Base-by-base conservation (phyloP, 2,888 invertebrate species). In the Myopa testacea region DNA sequence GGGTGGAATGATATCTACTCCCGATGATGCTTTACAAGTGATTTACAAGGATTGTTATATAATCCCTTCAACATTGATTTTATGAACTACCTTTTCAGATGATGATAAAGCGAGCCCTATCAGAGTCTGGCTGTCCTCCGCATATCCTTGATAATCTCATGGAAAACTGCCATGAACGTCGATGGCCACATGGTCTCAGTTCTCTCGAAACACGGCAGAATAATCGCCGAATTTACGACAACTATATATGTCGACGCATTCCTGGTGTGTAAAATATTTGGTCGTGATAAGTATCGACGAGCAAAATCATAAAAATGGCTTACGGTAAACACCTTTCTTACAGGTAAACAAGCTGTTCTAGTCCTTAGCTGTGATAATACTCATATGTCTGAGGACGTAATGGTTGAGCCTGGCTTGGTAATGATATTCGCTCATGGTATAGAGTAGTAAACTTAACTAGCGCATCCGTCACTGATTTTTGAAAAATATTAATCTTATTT, bases 381-480 rank as follows among this genome's bases (percentile, higher is more conserved):
- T 4, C 98, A 98, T 88, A 97, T 98, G 92, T 94, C 96, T 78
- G 97, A 97, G 81, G 97, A 98, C 85, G 96, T 98, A 93, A 97
- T 98, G 93, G 93, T 96, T 62, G 97, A 98, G 84, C 98, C 98
- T 0, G 98, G 98, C 2, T 92, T 98, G 81, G 98, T 98, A 74
- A 98, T 98, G 98, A 98, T 98, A 86, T 98, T 98, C 90, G 98
- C 98, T 79, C 98, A 98, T 90, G 98, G 98, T 80, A 97, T 98
- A 84, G 96, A 96, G 89, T 95, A 80, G 77, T 79, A 7, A 62
- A 19, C 16, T 68, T 16, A 65, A n/a, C 10, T 75, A 45, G 45
- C 1, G 45, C 4, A 8, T 45, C 45, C 6, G 6, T 45, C 45
- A 45, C 7, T 45, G 45, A 45, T 45, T 45, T 45, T 6, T 6